phyloP scores from a whole-genome alignment of 1,140 invertebrate genomes.

The Drosophila funebris region DNA sequence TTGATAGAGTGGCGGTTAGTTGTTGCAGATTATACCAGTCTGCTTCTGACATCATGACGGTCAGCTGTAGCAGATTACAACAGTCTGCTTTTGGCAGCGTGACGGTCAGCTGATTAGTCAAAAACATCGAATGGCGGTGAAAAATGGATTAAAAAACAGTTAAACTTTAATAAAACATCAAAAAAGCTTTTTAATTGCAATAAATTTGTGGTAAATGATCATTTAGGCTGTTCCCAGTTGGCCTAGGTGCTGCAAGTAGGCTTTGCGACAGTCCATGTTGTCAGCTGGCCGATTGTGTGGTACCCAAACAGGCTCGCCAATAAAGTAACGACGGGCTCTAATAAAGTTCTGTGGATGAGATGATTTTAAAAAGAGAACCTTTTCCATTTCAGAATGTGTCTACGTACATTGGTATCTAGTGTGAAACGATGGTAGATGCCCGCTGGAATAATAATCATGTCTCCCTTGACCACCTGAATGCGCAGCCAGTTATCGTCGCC shows the following conservation, averaged over 20 bases:
- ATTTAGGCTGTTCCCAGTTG: constrained; percentile 54
- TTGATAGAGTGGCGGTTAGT: no score
- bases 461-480: constrained; percentile 92
- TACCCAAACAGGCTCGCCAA: constrained; percentile 96
- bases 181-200: no score
- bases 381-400: background rate
- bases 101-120: no score
- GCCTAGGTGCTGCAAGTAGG: constrained; percentile 88
- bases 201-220: background rate
- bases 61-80: no score
- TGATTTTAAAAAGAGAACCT: background rate
- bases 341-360: constrained; percentile 90
- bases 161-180: background rate
- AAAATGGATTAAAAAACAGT: no score
- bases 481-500: constrained; percentile 95
- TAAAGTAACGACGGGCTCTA: constrained; percentile 93
- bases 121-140: no score
- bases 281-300: constrained; percentile 95
- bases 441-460: constrained; percentile 96
- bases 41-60: no score
- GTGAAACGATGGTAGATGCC: constrained; percentile 99
- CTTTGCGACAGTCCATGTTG: constrained; percentile 90
- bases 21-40: no score
- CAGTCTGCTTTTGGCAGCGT: no score
- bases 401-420: constrained; percentile 92